These are phyloP conservation scores for Gryllus bimaculatus DNA, from an alignment of 1,140 invertebrate genomes.

Conservation along the genomic window DNA sequence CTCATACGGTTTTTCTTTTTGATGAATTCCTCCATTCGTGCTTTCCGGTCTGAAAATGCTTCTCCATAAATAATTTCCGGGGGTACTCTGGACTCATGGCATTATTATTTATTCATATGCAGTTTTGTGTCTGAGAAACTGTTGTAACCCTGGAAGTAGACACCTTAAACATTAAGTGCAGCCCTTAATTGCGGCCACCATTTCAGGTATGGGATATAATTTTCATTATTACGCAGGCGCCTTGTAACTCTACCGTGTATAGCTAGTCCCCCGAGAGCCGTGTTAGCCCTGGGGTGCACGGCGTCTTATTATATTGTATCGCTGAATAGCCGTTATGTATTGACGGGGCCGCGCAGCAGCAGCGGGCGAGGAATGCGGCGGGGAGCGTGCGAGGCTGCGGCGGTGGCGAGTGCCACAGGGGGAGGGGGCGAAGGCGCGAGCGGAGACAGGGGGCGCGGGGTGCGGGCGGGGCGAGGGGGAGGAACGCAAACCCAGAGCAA, in stretches of 20 bases:
- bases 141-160: not conserved
- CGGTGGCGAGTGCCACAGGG: too few relatives aligned
- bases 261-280: conserved; percentile 1
- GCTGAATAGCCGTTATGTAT: conserved; percentile 4
- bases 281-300: not conserved
- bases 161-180: not conserved
- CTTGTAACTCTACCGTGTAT: not conserved
- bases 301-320: conserved; percentile 1
- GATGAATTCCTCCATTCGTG: too few relatives aligned
- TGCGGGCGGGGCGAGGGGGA: not conserved
- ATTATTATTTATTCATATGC: not conserved
- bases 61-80: not conserved
- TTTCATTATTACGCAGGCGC: not conserved
- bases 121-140: not conserved
- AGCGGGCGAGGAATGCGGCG: not conserved
- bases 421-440: not conserved
- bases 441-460: too few relatives aligned
- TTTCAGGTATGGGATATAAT: conserved; percentile 1
- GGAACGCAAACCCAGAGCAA: not conserved
- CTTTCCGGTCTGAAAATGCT: too few relatives aligned
- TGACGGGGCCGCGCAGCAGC: not conserved
- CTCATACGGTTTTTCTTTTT: too few relatives aligned
- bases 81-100: not conserved
- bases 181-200: not conserved
- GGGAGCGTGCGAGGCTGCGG: not conserved